Evolutionary conservation across 1,140 invertebrate genomes (phyloP), one percentile per base, ranked within the genome.

Genomic region (Conus betulinus): DNA sequence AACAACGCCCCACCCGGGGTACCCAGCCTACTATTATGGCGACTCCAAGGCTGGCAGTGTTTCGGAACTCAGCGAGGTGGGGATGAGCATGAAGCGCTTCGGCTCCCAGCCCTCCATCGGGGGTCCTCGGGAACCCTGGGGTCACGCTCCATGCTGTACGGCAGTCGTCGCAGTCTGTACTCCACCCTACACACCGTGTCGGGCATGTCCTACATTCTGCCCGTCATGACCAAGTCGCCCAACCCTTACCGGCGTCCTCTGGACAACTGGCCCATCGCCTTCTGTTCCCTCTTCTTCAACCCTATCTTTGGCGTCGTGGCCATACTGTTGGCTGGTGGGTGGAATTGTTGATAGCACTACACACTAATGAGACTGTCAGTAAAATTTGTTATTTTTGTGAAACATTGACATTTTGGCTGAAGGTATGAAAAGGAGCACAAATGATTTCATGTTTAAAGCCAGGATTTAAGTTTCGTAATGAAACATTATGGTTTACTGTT

Each of bases 231-330:
- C 85, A 91, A 93, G 11, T 90, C 90, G 52, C 93, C 93, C 17
- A 90, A 93, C 52, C 91, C 90, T 15, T 83, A 85, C 39, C 89
- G 91, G 83, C 90, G 90, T 52, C 92, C 93, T n/a, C 74, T 85
- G 27, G 93, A 93, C 79, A 91, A 93, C 88, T 92, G 91, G 89
- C 92, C 92, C 20, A 91, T 93, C 23, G 91, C 93, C 3, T 91
- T 92, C 81, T 90, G 89, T 87, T 93, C 93, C 20, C 27, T 93
- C 17, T 91, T 92, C 87, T 89, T 92, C 79, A 93, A 93, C 60
- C 93, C 93, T 17, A 60, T 93, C 25, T 93, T 93, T 91, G 93
- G 93, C 25, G 74, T 93, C 0, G 88, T 93, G 79, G 93, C 93
- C 78, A 88, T 93, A 25, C 81, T 93, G 27, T 87, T 93, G 57